Base-by-base conservation (phyloP, 2,113 vertebrate species). In the Boleophthalmus pectinirostris region DNA sequence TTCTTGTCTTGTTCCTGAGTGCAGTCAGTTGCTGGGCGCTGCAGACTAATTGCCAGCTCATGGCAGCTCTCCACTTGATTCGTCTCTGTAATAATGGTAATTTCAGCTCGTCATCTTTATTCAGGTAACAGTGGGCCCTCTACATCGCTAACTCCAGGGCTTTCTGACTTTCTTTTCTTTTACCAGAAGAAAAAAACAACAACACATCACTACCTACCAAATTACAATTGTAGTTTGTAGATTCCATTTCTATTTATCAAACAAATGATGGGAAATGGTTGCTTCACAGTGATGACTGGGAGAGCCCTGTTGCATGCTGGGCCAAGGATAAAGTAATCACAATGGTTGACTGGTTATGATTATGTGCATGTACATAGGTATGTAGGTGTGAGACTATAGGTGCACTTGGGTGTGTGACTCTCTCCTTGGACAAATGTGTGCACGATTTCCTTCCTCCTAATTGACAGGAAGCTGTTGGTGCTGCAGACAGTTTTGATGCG, bases 401-500 rank as follows among this genome's bases (percentile, higher is more conserved):
- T 20, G 47, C 66, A 33, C 51, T 25, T 45, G 63, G 68, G 24
- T 65, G 43, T 70, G 63, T 61, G 64, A 29, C 38, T 51, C 29
- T 12, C 9, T 23, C 45, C 87, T 82, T 85, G 84, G 88, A 85
- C 84, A 83, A 78, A 86, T 75, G 74, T 76, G 76, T 35, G 14
- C 47, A 68, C 73, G 80, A 81, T 83, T 85, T 88, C 83, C 85
- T 86, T 84, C 58, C 70, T 75, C 56, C 79, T 89, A 88, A 89
- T 87, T 90, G 87, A 87, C 88, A 87, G 88, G 88, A 86, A 88
- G 78, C 78, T 51, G 86, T 79, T 81, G 85, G 74, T 70, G 81
- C 47, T 80, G 77, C 45, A 56, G 79, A 60, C 60, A 24, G 64
- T 72, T 80, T 72, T 85, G 79, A 89, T 73, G 72, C 51, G 49